A percentile compares a stretch with the other conserved stretches of the same genome.
Evolutionary conservation across 2,888 invertebrate genomes (phyloP).

Genomic region (Dicranocentrus wangi): DNA sequence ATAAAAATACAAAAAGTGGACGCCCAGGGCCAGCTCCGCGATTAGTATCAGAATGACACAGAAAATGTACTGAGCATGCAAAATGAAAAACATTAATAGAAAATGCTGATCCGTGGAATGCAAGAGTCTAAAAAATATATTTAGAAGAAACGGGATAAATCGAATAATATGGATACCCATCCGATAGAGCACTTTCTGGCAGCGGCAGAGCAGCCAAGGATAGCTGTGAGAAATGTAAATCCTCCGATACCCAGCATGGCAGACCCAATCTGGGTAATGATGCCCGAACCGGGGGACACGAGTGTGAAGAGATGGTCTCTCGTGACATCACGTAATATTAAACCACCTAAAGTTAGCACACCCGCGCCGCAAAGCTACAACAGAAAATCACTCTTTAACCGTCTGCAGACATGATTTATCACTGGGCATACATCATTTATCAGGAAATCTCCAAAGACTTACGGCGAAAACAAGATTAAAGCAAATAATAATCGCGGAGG

Average conservation of each 20-base stretch:
- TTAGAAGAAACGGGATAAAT: neutral
- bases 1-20: constrained; percentile 71
- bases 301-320: constrained; percentile 69
- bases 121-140: neutral
- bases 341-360: constrained; percentile 67
- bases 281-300: constrained; percentile 70
- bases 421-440: constrained; percentile 26
- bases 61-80: constrained; percentile 68
- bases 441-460: constrained; percentile 51
- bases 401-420: constrained; percentile 40
- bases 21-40: constrained; percentile 70
- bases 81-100: constrained; percentile 7
- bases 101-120: neutral
- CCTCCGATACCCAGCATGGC: constrained; percentile 70
- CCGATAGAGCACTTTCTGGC: constrained; percentile 71
- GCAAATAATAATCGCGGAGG: constrained; percentile 71
- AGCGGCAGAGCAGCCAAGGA: constrained; percentile 70
- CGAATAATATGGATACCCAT: constrained; percentile 66
- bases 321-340: constrained; percentile 69
- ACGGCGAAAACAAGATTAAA: constrained; percentile 72
- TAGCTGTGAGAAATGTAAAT: constrained; percentile 70
- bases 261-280: constrained; percentile 70
- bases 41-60: constrained; percentile 70
- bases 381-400: constrained; percentile 5
- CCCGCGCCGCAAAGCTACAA: constrained; percentile 70